A percentile compares a stretch with the other conserved stretches of the same genome.
phyloP scores from a whole-genome alignment of 1,140 invertebrate genomes.

The Diabrotica virgifera region DNA sequence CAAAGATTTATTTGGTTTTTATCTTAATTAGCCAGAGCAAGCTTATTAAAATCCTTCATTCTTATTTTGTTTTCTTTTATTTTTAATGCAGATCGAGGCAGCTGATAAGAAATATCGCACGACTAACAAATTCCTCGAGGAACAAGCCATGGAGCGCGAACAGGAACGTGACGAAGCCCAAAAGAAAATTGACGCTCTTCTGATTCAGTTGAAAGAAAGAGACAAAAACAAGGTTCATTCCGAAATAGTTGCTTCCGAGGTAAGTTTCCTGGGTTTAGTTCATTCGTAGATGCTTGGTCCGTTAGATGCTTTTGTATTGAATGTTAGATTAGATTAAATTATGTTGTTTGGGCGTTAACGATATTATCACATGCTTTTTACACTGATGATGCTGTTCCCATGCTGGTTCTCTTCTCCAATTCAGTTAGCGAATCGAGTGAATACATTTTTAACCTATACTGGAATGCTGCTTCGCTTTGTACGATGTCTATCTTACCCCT shows the following conservation, averaged over 20 bases:
- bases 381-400: too few species aligned
- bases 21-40: not conserved
- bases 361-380: too few species aligned
- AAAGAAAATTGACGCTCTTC: constrained; percentile 58
- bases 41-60: not conserved
- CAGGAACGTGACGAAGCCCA: constrained; percentile 73
- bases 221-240: constrained; percentile 58
- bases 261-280: constrained; percentile 41
- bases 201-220: constrained; percentile 61
- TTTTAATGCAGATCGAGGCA: constrained; percentile 62
- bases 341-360: too few species aligned
- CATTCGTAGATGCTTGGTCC: not conserved
- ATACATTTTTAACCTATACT: too few species aligned
- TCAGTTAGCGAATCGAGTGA: too few species aligned
- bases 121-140: constrained; percentile 73
- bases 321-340: too few species aligned
- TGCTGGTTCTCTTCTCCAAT: too few species aligned
- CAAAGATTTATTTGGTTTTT: not conserved
- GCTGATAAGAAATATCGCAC: constrained; percentile 74
- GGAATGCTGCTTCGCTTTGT: too few species aligned
- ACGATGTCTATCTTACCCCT: too few species aligned
- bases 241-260: constrained; percentile 55
- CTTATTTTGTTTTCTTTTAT: not conserved
- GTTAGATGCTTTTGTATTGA: too few species aligned
- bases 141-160: constrained; percentile 75